Base-by-base conservation (phyloP, 2,888 invertebrate genomes). In the Conistra vaccinii region DNA sequence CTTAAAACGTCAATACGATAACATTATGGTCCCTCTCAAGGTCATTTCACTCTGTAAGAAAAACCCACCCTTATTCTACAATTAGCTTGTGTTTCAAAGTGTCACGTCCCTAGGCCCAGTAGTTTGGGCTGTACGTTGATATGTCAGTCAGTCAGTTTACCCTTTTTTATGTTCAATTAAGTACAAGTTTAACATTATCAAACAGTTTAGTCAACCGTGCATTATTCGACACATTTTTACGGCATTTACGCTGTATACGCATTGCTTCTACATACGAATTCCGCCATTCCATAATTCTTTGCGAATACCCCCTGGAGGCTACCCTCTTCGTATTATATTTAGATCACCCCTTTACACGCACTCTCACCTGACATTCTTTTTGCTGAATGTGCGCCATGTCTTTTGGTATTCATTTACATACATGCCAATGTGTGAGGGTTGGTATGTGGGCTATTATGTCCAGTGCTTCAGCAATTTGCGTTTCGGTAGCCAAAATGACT, bases 361-460 rank as follows among this genome's bases (percentile, higher is more conserved):
- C 71, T 55, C 58, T 55, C 76, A 57, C 62, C 42, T 76, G 42
- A 57, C 45, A 70, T 80, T 71, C 42, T 73, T 70, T 62, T n/a
- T 35, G 57, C 29, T 32, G 53, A 55, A 69, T 61, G 29, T 48
- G 35, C 26, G 53, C 20, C n/a, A 26, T 17, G 42, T 1, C 26
- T 32, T 53, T 69, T 55, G 32, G 17, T 51, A 60, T 32, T 63
- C 17, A 70, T 81, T 78, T 82, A 35, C 68, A 78, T 73, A 70
- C 61, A 58, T 69, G 35, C 29, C 42, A 39, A 51, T 58, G 17
- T 48, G 6, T 32, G 17, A 12, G 45, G n/a, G 55, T 29, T 2
- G 23, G 14, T n/a, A 32, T 42, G 26, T 53, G 10, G 2, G 3
- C 32, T n/a, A 53, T 61, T 39, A 10, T 35, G 14, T 29, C 4